Evolutionary conservation across 2,113 vertebrate genomes (phyloP), one percentile per base, ranked within the genome.

Genomic region (Rhegmatorhina hoffmannsi): DNA sequence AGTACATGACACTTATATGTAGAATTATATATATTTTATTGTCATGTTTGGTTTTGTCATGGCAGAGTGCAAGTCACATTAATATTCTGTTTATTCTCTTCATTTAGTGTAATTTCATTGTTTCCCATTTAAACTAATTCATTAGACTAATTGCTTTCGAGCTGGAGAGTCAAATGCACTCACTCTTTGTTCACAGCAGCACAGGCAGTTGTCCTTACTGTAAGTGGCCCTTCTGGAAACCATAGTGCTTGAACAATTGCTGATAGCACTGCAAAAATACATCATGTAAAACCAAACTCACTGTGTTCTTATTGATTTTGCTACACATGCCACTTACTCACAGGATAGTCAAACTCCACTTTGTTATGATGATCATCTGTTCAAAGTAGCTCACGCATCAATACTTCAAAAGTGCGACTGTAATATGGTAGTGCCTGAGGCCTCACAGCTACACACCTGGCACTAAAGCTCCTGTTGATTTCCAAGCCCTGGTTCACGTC

Each of bases 161-260:
- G 38, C 29, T 55, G 55, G 14, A 67, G 49, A 58, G 28, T 90
- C 59, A 93, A 88, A 95, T 62, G 53, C 20, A 38, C 13, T 72
- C 26, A 25, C 21, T 62, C 19, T 46, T 56, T 70, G 17, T 33
- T 92, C n/a, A 47, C 0, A 1, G 16, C 47, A 67, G 16, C 0
- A 0, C 38, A 69, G 36, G 46, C 67, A 47, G 43, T 10, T 87
- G 76, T 90, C 52, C 80, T 92, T 81, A 55, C 34, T 52, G 2
- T 84, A n/a, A 91, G 76, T 46, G 52, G 63, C 33, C 60, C 76
- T 93, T 90, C 50, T 95, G 55, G 43, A 93, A 84, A 75, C 38
- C 50, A 6, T 0, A 9, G 63, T 31, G 43, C 62, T 84, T 63
- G 63, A 94, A 29, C 67, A 59, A 34, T 3, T 43, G 50, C 38